Conservation (phyloP, 2,888 invertebrate species). For the Yponomeuta malinellus region DNA sequence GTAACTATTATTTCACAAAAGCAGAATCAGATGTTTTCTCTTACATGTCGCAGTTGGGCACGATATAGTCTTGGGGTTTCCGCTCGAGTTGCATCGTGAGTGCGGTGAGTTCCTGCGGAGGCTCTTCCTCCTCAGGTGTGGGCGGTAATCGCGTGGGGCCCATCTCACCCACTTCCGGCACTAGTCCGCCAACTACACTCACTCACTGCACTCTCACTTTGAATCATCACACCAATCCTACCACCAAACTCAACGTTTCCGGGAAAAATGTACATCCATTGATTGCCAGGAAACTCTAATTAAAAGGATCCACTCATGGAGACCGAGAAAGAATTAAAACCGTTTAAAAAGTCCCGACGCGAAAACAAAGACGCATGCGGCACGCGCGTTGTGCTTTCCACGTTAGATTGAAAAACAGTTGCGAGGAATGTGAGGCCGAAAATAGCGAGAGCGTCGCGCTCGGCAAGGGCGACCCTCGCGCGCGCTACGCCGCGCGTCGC, state of each 20-base stretch:
- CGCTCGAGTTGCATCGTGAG: slow-evolving; percentile 26
- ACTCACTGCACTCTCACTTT: slow-evolving; percentile 41
- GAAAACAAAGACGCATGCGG: slow-evolving; percentile 65
- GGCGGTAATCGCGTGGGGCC: slow-evolving; percentile 62
- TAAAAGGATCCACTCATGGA: background rate
- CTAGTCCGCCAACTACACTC: slow-evolving; percentile 46
- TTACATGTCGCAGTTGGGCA: slow-evolving; percentile 47
- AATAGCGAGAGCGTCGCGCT: slow-evolving; percentile 71
- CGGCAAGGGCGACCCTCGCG: slow-evolving; percentile 69
- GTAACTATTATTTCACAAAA: background rate
- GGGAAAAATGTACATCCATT: background rate
- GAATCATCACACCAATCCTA: slow-evolving; percentile 34
- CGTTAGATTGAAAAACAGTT: slow-evolving; percentile 74
- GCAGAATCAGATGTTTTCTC: slow-evolving; percentile 20
- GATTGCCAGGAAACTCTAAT: background rate
- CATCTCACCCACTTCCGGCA: slow-evolving; percentile 38
- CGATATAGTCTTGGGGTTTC: slow-evolving; percentile 8
- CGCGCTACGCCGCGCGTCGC: slow-evolving; percentile 34
- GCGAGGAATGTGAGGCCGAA: slow-evolving; percentile 71
- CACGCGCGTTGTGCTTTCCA: slow-evolving; percentile 67
- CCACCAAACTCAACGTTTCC: background rate
- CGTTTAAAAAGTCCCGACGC: slow-evolving; percentile 25
- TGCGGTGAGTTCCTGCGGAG: slow-evolving; percentile 35
- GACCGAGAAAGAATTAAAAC: background rate
- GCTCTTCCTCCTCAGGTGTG: slow-evolving; percentile 62